Evolutionary conservation across 2,888 invertebrate genomes (phyloP), one percentile per base, ranked within the genome.

Genomic region (Dusona sp.): DNA sequence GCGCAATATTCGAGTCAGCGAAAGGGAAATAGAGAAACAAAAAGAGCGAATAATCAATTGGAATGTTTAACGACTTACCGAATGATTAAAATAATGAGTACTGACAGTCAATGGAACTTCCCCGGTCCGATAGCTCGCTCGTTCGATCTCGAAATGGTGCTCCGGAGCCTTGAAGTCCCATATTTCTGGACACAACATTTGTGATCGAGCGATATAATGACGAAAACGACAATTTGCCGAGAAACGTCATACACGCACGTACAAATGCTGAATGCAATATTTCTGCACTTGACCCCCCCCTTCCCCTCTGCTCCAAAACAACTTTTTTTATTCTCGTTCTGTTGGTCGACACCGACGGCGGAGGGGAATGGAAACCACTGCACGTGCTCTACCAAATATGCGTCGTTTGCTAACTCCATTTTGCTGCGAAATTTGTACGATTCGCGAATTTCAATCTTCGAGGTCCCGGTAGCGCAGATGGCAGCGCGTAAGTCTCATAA

Each of bases 101-200:
- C 91, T 90, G 75, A 95, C 92, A 64, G 91, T 89, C 64, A 91
- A 91, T 36, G 93, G 89, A 45, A 93, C 88, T 84, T 85, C 84
- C 68, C 91, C 89, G 64, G 77, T 74, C 68, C 70, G 84, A 87
- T 91, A 91, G 88, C 90, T 88, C 57, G 91, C 92, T 85, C 91
- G 91, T 88, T 94, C 91, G 87, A 92, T 88, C 84, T 92, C 92
- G 86, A 94, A 93, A 83, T 90, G 90, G 86, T 95, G 94, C 89
- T 93, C 90, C 48, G 95, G 95, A 89, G 95, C 94, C 88, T 94
- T 91, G 90, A 96, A 95, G 88, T 95, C 93, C 95, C 95, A 95
- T 87, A 95, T 95, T 94, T 96, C 95, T 86, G 96, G 96, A 92
- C 95, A 94, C 91, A 96, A 94, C 96, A 96, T 96, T 93, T 90